Conservation (phyloP, 2,113 vertebrate genomes). For the Mola mola region DNA sequence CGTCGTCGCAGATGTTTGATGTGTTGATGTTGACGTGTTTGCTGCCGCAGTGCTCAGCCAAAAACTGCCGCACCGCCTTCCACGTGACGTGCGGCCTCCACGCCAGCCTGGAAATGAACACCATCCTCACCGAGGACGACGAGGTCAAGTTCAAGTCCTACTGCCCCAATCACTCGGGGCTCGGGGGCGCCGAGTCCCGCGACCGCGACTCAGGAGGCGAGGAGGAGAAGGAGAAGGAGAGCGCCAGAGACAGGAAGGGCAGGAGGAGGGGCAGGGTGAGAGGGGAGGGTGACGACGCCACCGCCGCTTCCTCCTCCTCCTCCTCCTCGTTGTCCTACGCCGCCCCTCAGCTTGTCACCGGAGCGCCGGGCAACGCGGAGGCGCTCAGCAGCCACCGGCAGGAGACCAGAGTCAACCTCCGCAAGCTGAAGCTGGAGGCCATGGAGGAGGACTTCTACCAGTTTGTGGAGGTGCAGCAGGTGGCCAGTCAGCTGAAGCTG, state of each 20-base stretch:
- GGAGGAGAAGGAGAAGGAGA: constrained; percentile 28
- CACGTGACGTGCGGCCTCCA: constrained; percentile 96
- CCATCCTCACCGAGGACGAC: constrained; percentile 91
- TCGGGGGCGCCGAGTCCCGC: constrained; percentile 58
- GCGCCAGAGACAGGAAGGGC: constrained; percentile 37
- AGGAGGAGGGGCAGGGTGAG: constrained; percentile 54
- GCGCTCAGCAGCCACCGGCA: constrained; percentile 82
- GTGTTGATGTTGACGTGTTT: no score
- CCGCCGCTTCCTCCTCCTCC: constrained; percentile 19
- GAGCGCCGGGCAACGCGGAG: constrained; percentile 30
- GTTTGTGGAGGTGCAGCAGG: constrained; percentile 87
- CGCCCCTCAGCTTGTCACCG: constrained; percentile 38
- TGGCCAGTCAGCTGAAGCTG: constrained; percentile 85
- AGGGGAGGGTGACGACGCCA: constrained; percentile 19
- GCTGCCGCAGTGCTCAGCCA: constrained; percentile 90
- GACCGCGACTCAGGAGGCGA: constrained; percentile 61
- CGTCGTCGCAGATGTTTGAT: no score
- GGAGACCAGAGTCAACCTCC: constrained; percentile 87
- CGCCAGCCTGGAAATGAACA: constrained; percentile 92
- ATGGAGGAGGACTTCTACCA: constrained; percentile 95
- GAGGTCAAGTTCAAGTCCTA: constrained; percentile 98
- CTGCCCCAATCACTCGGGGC: constrained; percentile 92
- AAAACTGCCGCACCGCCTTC: constrained; percentile 95
- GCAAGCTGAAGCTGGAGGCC: constrained; percentile 94
- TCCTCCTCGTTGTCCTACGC: constrained; percentile 33